Base-by-base conservation (phyloP, 92 coral and sea anemone genomes). In the Metridium senile region DNA sequence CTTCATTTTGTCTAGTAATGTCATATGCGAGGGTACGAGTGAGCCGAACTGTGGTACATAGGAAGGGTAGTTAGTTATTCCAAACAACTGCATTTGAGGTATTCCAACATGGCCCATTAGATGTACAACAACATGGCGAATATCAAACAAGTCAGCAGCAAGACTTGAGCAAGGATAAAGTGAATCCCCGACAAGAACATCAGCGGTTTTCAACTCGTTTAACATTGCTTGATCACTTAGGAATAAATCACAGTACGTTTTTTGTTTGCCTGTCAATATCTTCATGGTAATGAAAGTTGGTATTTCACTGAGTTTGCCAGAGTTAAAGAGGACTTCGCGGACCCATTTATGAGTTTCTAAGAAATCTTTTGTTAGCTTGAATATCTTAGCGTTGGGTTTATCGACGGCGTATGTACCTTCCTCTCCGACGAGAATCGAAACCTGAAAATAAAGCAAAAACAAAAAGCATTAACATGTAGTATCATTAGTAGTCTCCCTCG, bases 131-230 rank as follows among this genome's bases (percentile, higher is more conserved):
- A 86, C 90, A 26, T 86, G 90, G 2, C 82, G 90, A 43, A 74
- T 30, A 63, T 74, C 34, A 67, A 74, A 68, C 43, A 79, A 73
- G 58, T 73, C 89, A 29, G 89, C 89, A 17, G 79, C 74, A 47
- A 85, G 58, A 26, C 29, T 20, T 35, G 89, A 85, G 78, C 89
- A 85, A 25, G 64, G 58, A 54, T 59, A 59, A 31, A 75, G 27
- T 8, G 71, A 62, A 75, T 75, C 90, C 1, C 90, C 90, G 26
- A 86, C 69, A 4, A 86, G 17, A 1, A 81, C 47, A 34, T 86
- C 90, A 1, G 90, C 66, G 2, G 59, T 32, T 35, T 81, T 62
- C 30, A 81, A 26, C 61, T 80, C 86, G 8, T 53, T 26, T 68
- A 74, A 21, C 31, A 61, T 19, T 10, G 43, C 66, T 1, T 34